A percentile compares a stretch with the other conserved stretches of the same genome.
These are phyloP conservation scores for Geotrupes spiniger DNA, from an alignment of 2,888 invertebrate genomes.

Conservation along the genomic window DNA sequence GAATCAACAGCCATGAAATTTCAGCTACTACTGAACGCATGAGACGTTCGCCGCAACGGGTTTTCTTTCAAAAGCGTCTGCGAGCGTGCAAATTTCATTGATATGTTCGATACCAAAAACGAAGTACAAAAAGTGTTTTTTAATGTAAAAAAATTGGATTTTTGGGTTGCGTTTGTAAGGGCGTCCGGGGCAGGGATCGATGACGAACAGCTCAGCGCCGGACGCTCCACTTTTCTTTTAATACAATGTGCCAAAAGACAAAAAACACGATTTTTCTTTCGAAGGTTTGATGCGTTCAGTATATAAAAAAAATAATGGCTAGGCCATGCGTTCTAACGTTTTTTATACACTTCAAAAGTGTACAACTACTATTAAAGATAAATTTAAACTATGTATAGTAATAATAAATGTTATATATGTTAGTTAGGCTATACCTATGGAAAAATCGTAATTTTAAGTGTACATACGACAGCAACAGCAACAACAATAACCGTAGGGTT, in stretches of 20 bases:
- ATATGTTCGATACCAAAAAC: background rate
- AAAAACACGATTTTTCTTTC: conserved; percentile 6
- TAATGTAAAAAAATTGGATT: background rate
- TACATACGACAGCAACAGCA: conserved; percentile 12
- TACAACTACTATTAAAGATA: conserved; percentile 41
- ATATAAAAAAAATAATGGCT: conserved; percentile 37
- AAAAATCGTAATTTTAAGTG: conserved; percentile 14
- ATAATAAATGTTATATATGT: conserved; percentile 36
- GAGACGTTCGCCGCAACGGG: conserved; percentile 13
- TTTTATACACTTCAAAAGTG: conserved; percentile 48
- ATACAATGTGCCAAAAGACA: conserved; percentile 31
- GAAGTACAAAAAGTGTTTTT: conserved; percentile 7
- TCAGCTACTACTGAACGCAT: conserved; percentile 72
- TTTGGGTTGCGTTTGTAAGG: conserved; percentile 3
- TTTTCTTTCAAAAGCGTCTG: background rate
- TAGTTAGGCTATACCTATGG: conserved; percentile 17
- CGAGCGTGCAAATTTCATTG: background rate
- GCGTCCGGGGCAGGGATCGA: background rate
- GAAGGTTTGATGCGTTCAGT: conserved; percentile 36
- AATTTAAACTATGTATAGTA: conserved; percentile 34
- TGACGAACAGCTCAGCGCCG: background rate
- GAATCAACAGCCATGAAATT: conserved; percentile 71
- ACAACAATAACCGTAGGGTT: conserved; percentile 18
- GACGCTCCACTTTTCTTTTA: conserved; percentile 1
- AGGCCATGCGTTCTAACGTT: conserved; percentile 42